Conservation (phyloP, 2,113 vertebrate genomes). For the Andinoacara biseriatus region DNA sequence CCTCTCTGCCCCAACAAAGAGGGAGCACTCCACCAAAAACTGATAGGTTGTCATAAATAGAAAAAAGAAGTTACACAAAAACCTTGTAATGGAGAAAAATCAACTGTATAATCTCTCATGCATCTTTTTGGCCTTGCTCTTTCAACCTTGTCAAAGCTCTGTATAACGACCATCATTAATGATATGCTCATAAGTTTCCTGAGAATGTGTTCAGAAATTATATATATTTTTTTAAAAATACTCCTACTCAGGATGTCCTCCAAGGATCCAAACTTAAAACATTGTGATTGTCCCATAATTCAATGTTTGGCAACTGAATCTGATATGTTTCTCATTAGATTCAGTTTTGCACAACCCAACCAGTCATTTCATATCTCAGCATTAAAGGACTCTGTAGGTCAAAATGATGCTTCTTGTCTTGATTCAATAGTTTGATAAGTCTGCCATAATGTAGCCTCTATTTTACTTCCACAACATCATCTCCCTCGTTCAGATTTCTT, state of each 20-base stretch:
- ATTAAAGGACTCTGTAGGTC: background rate
- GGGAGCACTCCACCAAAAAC: background rate
- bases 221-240: too few relatives aligned
- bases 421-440: background rate
- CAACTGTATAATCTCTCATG: background rate
- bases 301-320: background rate
- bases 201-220: background rate
- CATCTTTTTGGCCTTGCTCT: background rate
- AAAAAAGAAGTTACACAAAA: background rate
- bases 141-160: background rate
- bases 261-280: background rate
- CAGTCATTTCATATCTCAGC: background rate
- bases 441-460: background rate
- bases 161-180: background rate
- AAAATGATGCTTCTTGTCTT: background rate
- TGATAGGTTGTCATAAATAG: background rate
- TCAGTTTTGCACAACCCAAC: background rate
- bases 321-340: background rate
- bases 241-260: background rate
- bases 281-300: background rate
- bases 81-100: background rate
- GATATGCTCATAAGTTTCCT: background rate
- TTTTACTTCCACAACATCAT: background rate
- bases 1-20: fast-evolving
- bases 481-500: background rate